phyloP scores from a whole-genome alignment of 2,113 vertebrate genomes.

The Gasterosteus nipponicus region DNA sequence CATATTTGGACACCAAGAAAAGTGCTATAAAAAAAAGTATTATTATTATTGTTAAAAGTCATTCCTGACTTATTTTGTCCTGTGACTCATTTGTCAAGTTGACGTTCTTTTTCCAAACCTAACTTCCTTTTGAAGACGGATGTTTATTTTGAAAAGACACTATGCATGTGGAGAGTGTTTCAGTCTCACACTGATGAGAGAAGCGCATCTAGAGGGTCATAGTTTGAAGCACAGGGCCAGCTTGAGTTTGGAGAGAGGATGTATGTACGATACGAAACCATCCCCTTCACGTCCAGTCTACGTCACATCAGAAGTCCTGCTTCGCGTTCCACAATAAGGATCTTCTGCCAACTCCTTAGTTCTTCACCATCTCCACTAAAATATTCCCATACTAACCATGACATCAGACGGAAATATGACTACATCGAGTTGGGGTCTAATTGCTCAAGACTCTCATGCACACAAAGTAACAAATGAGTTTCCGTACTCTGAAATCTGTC shows the following conservation, averaged over 20 bases:
- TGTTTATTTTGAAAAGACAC: background rate
- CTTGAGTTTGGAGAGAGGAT: background rate
- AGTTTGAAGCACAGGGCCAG: too few relatives aligned
- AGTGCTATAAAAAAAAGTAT: too few relatives aligned
- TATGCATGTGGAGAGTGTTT: background rate
- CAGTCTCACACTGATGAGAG: background rate
- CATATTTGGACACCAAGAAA: too few relatives aligned
- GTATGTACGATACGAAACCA: background rate
- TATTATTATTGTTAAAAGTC: too few relatives aligned
- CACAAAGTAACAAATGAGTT: background rate
- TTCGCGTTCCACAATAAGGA: background rate
- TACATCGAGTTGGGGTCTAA: background rate
- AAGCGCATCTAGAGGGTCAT: background rate
- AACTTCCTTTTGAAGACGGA: background rate
- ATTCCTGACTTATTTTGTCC: too few relatives aligned
- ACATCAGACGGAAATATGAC: background rate
- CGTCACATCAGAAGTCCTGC: background rate
- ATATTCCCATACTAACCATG: too few relatives aligned
- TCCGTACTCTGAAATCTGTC: background rate
- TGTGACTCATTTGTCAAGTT: too few relatives aligned
- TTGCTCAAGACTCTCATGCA: background rate
- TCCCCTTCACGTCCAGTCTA: too few relatives aligned
- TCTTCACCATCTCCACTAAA: too few relatives aligned
- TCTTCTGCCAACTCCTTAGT: too few relatives aligned
- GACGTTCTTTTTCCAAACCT: background rate